phyloP scores from a whole-genome alignment of 2,113 vertebrate genomes.

The Stictonetta naevosa region DNA sequence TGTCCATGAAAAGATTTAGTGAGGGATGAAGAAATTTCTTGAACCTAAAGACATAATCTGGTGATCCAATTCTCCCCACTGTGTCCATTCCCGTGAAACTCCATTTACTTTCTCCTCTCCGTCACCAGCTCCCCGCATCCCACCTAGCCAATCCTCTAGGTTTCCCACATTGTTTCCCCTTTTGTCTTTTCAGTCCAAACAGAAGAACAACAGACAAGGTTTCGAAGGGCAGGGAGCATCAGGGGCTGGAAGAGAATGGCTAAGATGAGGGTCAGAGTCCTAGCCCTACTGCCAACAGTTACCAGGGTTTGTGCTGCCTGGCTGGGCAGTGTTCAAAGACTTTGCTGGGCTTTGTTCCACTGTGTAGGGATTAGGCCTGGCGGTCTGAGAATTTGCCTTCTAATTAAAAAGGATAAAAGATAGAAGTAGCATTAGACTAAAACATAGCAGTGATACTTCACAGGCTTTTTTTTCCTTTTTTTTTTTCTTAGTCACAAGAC shows the following conservation, averaged over 20 bases:
- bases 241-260: conserved; percentile 83
- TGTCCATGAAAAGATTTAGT: conserved; percentile 87
- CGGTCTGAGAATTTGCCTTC: conserved; percentile 99
- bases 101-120: conserved; percentile 79
- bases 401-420: conserved; percentile 99
- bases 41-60: conserved; percentile 87
- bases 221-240: conserved; percentile 86
- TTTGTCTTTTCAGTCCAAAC: conserved; percentile 83
- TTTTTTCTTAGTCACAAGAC: conserved; percentile 84
- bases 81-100: conserved; percentile 85
- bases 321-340: conserved; percentile 97
- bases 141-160: conserved; percentile 85
- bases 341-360: conserved; percentile 99
- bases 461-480: conserved; percentile 72
- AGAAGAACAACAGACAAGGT: conserved; percentile 85
- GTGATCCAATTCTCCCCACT: conserved; percentile 87
- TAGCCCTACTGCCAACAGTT: conserved; percentile 86
- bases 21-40: conserved; percentile 89
- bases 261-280: conserved; percentile 85
- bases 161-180: conserved; percentile 82
- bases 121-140: conserved; percentile 77
- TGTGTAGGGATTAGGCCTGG: conserved; percentile 99
- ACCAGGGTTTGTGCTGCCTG: conserved; percentile 84
- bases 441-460: conserved; percentile 95
- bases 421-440: conserved; percentile 93